These are phyloP conservation scores for Murina feae DNA, from an alignment of 2,113 vertebrate genomes.

Conservation along the genomic window DNA sequence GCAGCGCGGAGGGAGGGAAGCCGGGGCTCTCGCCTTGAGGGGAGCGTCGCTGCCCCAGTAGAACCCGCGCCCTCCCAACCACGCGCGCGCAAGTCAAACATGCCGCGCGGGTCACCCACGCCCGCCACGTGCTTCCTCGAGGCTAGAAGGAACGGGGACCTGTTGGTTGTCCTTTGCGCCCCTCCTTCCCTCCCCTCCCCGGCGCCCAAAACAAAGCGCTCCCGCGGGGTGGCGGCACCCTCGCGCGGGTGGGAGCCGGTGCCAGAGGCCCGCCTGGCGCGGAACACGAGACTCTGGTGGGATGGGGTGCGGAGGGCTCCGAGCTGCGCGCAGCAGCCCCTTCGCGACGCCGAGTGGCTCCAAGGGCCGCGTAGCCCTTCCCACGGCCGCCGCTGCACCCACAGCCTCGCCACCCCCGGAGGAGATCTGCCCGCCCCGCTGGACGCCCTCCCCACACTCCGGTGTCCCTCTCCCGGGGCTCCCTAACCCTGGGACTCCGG, in stretches of 20 bases:
- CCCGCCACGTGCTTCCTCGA: constrained; percentile 47
- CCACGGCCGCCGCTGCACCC: neutral
- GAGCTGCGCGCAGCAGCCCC: neutral
- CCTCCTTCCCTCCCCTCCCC: neutral
- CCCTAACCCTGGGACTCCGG: neutral
- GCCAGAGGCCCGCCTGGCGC: neutral
- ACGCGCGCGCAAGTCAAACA: neutral
- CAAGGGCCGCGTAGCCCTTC: neutral
- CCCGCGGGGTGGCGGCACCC: too few relatives aligned
- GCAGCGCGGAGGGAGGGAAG: neutral
- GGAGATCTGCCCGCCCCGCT: neutral
- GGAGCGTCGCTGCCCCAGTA: neutral
- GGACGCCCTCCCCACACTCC: neutral
- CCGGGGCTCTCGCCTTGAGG: neutral
- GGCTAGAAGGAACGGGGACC: neutral
- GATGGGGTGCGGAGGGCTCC: neutral
- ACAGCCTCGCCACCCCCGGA: neutral
- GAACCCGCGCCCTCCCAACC: neutral
- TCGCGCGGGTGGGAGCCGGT: neutral
- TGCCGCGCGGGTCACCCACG: neutral
- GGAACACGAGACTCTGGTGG: neutral
- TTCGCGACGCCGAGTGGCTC: neutral
- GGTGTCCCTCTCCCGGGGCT: neutral
- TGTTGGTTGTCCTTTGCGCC: constrained; percentile 16
- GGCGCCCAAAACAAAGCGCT: neutral